Percentiles rank a stretch among this genome's conserved stretches.
phyloP scores from a whole-genome alignment of 2,888 invertebrate genomes.

The Phyllotreta striolata region DNA sequence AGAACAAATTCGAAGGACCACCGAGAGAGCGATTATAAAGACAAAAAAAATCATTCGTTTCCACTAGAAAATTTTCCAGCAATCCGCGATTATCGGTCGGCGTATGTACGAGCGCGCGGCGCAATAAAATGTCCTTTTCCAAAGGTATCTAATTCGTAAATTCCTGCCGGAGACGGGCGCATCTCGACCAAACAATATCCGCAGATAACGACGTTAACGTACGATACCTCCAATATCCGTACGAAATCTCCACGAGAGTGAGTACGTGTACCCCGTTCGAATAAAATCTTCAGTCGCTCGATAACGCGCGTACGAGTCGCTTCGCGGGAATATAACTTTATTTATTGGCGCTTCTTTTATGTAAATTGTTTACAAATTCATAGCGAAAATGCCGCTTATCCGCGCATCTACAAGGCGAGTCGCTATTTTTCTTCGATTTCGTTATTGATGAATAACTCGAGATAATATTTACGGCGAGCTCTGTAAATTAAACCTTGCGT shows the following conservation, averaged over 20 bases:
- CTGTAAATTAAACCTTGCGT: too few relatives aligned
- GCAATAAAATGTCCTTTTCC: conserved; percentile 35
- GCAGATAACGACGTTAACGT: conserved; percentile 37
- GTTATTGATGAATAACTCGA: too few relatives aligned
- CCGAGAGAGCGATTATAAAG: conserved; percentile 24
- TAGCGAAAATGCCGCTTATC: too few relatives aligned
- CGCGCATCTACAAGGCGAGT: too few relatives aligned
- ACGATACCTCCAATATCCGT: conserved; percentile 42
- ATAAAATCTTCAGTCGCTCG: conserved; percentile 41
- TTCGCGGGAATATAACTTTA: too few relatives aligned
- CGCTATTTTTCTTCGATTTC: too few relatives aligned
- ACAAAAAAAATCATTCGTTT: too few relatives aligned
- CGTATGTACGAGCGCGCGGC: conserved; percentile 35
- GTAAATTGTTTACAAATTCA: too few relatives aligned
- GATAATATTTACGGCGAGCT: too few relatives aligned
- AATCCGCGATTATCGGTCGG: conserved; percentile 35
- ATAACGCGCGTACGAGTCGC: conserved; percentile 35
- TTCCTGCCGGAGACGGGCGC: conserved; percentile 35
- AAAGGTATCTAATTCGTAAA: conserved; percentile 39
- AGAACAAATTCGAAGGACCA: conserved; percentile 29
- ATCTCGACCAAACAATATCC: conserved; percentile 42
- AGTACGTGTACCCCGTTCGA: conserved; percentile 41
- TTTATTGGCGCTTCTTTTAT: too few relatives aligned
- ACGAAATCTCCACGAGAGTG: conserved; percentile 40
- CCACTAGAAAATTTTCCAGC: too few relatives aligned